phyloP scores from a whole-genome alignment of 2,888 invertebrate species.

The Carpatolechia fugitivella region DNA sequence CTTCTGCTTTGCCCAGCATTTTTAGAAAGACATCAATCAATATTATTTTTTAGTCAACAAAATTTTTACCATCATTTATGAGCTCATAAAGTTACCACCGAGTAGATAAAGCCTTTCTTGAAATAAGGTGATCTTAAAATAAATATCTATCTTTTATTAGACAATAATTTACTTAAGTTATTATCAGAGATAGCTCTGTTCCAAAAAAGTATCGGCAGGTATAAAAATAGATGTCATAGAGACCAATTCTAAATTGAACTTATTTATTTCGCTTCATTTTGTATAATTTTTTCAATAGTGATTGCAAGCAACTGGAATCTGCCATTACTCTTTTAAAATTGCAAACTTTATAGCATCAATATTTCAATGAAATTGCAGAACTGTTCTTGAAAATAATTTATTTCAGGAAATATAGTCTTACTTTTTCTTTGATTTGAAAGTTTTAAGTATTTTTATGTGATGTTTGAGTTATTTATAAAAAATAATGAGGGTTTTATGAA shows the following conservation, averaged over 20 bases:
- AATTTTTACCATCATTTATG: too few relatives aligned
- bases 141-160: too few relatives aligned
- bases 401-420: conserved; percentile 34
- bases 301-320: conserved; percentile 60
- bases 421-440: conserved; percentile 19
- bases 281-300: conserved; percentile 53
- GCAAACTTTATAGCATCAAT: conserved; percentile 61
- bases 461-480: neutral
- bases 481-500: neutral
- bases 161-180: too few relatives aligned
- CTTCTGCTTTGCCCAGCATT: too few relatives aligned
- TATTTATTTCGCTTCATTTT: conserved; percentile 46
- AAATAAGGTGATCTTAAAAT: too few relatives aligned
- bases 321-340: conserved; percentile 65
- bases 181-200: too few relatives aligned
- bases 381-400: conserved; percentile 48
- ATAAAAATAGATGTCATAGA: neutral
- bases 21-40: too few relatives aligned
- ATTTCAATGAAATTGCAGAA: conserved; percentile 54
- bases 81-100: too few relatives aligned
- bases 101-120: too few relatives aligned
- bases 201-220: too few relatives aligned
- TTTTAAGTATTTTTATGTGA: neutral
- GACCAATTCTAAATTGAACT: neutral
- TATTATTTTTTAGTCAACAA: too few relatives aligned